Base-by-base conservation (phyloP, 2,888 invertebrate species). In the Ophion ventricosus region DNA sequence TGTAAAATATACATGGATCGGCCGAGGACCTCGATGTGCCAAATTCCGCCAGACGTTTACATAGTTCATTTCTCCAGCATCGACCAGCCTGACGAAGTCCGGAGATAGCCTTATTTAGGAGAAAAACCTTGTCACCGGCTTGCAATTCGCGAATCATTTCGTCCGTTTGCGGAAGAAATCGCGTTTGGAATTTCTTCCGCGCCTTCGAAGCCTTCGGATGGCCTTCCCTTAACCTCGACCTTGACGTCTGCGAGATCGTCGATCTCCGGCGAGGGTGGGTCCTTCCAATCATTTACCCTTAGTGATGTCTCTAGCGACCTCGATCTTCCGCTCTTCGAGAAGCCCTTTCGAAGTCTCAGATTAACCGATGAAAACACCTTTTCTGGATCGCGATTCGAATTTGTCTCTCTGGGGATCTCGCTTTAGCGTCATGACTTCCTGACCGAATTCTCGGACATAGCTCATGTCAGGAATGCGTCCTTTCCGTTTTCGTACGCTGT, bases 41-140 rank as follows among this genome's bases (percentile, higher is more conserved):
- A 29, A 64, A 66, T 1, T 78, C 61, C 10, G 23, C 49, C 10
- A 87, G 29, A 17, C 66, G 57, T 11, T 56, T n/a, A 67, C 84
- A 66, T n/a, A 86, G 20, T 25, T 66, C 64, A 14, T 57, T 25
- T 66, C 87, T 57, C 88, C 87, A 88, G 14, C 72, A 83, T 17
- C 88, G 69, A 5, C 87, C 86, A 10, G 88, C 85, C 35, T 35
- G 35, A 35, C 35, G 35, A 5, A 35, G 35, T 35, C 35, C 35
- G 35, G 0, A 35, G 5, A 59, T 23, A 3, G 59, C 59, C 23
- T 59, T 59, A 11, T 35, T 35, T 7, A 66, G 10, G 4, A 20
- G 20, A 20, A 40, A 66, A 20, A 66, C 66, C n/a, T 66, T 66
- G 66, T 35, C 11, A 10, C 40, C 66, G 0, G 0, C 2, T 35